Base-by-base conservation (phyloP, 2,888 invertebrate genomes). In the Nycteola revayana region DNA sequence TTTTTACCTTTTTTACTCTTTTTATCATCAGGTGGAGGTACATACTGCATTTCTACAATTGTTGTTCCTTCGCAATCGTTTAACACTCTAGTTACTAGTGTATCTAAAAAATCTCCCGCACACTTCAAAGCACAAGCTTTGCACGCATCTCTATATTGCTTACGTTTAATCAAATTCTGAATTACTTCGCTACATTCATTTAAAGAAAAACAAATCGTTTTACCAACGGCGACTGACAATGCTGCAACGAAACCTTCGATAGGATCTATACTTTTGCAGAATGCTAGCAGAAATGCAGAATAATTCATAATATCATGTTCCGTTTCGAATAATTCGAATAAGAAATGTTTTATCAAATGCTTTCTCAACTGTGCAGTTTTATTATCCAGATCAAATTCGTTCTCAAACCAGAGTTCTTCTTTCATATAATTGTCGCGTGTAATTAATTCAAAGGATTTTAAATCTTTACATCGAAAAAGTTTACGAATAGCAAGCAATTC, bases 271-370 rank as follows among this genome's bases (percentile, higher is more conserved):
- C 81, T 90, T 74, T 92, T 93, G 59, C 93, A 93, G 53, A 93
- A 91, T 9, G 90, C 90, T 39, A 93, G 64, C 18, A 93, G 66
- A 55, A 93, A 77, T 3, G 91, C 91, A 0, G 92, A 89, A 62
- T 93, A 93, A 58, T 92, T 92, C 48, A 91, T 81, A 21, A 72
- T 52, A 39, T 90, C 66, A 36, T 79, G 61, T 25, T 75, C 63
- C 0, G 82, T 75, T 63, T 86, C 79, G 61, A 85, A 93, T 56
- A 93, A 72, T 49, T 89, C 88, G 51, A 90, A 90, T 9, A 93
- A 62, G 30, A 93, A 82, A 49, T 90, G 74, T 66, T 92, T 92
- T 1, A 90, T 76, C 35, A 89, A 56, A 41, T 62, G 64, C 32
- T 66, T 68, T 54, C 84, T 65, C 11, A 89, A 50, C 36, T 60